Conservation (phyloP, 2,113 vertebrate genomes). For the Rallus limicola region DNA sequence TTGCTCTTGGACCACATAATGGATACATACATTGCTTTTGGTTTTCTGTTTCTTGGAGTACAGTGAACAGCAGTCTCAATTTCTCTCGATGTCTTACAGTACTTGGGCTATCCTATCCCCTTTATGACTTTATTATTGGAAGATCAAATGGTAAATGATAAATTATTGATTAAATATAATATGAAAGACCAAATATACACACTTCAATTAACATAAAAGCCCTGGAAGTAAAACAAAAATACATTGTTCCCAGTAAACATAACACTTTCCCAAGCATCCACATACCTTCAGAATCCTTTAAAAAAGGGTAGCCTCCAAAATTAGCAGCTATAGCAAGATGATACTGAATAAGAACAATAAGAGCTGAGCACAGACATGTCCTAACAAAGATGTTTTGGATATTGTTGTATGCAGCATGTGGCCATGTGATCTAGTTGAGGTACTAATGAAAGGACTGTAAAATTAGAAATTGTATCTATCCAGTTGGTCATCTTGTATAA, state of each 20-base stretch:
- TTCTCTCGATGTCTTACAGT: background rate
- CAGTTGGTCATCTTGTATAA: background rate
- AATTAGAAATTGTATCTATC: background rate
- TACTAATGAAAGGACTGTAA: background rate
- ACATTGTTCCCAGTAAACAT: background rate
- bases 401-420: rapidly evolving
- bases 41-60: background rate
- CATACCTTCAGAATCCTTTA: background rate
- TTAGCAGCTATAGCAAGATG: background rate
- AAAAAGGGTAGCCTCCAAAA: background rate
- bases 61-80: background rate
- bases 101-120: background rate
- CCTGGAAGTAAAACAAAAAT: background rate
- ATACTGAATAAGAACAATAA: background rate
- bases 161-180: background rate
- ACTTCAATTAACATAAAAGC: background rate
- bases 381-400: background rate
- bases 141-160: background rate
- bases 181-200: background rate
- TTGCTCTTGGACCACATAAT: background rate
- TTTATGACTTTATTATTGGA: background rate
- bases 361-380: background rate
- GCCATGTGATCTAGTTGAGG: background rate
- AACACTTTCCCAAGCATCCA: background rate
- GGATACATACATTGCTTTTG: background rate